phyloP scores from a whole-genome alignment of 2,797 vertebrate genomes.

The Chromobotia macracanthus region DNA sequence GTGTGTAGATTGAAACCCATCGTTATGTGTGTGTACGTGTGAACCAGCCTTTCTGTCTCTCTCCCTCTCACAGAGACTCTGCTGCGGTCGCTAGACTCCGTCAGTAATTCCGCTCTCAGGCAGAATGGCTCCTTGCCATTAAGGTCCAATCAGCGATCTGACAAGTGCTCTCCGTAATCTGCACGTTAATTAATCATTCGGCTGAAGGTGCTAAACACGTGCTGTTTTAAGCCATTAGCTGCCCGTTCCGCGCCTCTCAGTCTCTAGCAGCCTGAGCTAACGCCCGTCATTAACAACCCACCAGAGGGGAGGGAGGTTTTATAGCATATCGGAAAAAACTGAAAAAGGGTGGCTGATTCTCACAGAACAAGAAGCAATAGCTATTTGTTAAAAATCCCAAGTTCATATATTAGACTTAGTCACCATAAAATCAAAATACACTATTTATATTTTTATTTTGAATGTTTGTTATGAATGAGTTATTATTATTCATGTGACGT shows the following conservation, averaged over 20 bases:
- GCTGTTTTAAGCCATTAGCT: slow-evolving; percentile 65
- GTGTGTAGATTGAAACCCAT: slow-evolving; percentile 54
- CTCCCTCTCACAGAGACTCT: slow-evolving; percentile 17
- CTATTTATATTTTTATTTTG: no score
- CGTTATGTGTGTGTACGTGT: slow-evolving; percentile 24
- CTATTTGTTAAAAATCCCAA: background rate
- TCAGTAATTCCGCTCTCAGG: slow-evolving; percentile 53
- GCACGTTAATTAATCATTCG: slow-evolving; percentile 61
- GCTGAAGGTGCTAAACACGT: slow-evolving; percentile 62
- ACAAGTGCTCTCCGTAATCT: slow-evolving; percentile 59
- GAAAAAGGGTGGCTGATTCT: background rate
- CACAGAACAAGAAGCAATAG: background rate
- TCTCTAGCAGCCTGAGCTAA: slow-evolving; percentile 35
- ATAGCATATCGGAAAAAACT: background rate
- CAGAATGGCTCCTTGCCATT: slow-evolving; percentile 63
- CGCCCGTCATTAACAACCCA: slow-evolving; percentile 25
- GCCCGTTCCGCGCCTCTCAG: slow-evolving; percentile 37
- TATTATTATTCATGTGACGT: no score
- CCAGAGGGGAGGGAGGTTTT: background rate
- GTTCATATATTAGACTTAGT: background rate
- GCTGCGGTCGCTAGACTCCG: slow-evolving; percentile 33
- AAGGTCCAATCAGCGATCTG: slow-evolving; percentile 60
- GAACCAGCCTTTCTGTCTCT: slow-evolving; percentile 6
- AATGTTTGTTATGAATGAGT: no score
- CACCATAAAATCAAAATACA: no score